Evolutionary conservation across 1,140 invertebrate species (phyloP).

Genomic region (Micrasema longulum): DNA sequence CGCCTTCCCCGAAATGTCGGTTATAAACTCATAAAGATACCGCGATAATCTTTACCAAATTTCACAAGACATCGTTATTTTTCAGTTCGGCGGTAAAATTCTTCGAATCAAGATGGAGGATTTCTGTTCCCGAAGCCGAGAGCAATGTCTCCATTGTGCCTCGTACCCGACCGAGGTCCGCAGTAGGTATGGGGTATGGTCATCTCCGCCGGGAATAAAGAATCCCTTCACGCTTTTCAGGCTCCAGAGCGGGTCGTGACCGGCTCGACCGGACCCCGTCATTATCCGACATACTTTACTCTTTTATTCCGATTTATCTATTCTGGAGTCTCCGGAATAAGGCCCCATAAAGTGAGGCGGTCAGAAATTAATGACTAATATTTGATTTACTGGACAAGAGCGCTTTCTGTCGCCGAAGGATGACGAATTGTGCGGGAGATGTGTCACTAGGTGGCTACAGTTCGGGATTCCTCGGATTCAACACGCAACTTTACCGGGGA

Average conservation of each 20-base stretch:
- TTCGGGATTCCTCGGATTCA: neutral
- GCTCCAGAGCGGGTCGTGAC: conserved; percentile 15
- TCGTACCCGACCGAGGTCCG: neutral
- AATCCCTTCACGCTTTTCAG: neutral
- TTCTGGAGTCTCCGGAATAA: conserved; percentile 4
- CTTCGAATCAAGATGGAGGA: conserved; percentile 8
- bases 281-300: conserved; percentile 7
- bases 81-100: conserved; percentile 4
- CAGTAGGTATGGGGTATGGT: neutral
- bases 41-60: no score
- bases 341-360: conserved; percentile 1
- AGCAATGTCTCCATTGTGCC: neutral
- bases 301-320: conserved; percentile 14
- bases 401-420: conserved; percentile 15
- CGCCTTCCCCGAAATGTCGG: no score
- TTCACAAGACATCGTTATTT: no score
- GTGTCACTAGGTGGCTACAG: conserved; percentile 9
- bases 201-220: conserved; percentile 15
- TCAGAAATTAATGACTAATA: conserved; percentile 28
- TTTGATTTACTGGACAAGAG: conserved; percentile 32
- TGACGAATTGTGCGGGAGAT: conserved; percentile 16
- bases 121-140: neutral
- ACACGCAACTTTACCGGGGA: no score
- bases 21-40: no score
- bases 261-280: neutral